Evolutionary conservation across 2,888 invertebrate species (phyloP).

Genomic region (Allophyes oxyacanthae): DNA sequence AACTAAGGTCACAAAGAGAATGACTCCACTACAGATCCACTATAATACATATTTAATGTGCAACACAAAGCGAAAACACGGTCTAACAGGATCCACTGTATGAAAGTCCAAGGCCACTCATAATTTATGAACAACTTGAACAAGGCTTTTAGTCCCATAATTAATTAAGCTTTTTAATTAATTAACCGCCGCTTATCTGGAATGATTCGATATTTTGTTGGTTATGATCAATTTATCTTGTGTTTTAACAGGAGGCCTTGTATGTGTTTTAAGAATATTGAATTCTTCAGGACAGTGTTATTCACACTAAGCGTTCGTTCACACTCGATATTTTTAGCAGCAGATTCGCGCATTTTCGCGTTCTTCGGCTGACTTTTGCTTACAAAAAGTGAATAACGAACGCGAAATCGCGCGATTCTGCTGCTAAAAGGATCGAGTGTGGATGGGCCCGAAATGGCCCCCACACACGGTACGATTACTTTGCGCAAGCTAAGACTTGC

Average conservation of each 20-base stretch:
- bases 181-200: conserved; percentile 47
- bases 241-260: conserved; percentile 23
- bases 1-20: conserved; percentile 48
- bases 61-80: conserved; percentile 25
- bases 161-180: conserved; percentile 56
- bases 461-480: no score
- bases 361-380: no score
- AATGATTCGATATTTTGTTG: conserved; percentile 42
- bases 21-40: conserved; percentile 35
- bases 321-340: no score
- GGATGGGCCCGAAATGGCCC: no score
- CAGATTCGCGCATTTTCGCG: no score
- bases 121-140: conserved; percentile 55
- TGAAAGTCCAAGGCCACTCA: conserved; percentile 40
- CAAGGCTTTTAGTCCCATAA: conserved; percentile 49
- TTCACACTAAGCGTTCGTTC: no score
- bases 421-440: no score
- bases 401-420: no score
- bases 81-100: conserved; percentile 11
- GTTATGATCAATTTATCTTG: conserved; percentile 30
- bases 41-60: conserved; percentile 42
- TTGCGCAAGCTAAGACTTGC: no score
- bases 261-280: conserved; percentile 16
- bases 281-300: no score
- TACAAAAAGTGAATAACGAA: no score